Evolutionary conservation across 1,140 invertebrate genomes (phyloP).

Genomic region (Piezodorus guildinii): DNA sequence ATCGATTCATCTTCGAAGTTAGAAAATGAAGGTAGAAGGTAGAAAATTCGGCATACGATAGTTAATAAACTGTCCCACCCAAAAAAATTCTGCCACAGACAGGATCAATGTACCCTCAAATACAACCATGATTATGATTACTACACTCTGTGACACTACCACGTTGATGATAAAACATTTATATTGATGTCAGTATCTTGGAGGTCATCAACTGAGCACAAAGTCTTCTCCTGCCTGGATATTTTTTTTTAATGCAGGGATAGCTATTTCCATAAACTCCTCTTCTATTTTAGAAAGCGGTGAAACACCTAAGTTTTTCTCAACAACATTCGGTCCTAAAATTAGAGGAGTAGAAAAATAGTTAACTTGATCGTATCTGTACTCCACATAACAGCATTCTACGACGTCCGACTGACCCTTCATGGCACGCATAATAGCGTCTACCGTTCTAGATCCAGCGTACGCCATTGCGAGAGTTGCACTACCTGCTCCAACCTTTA

Average conservation of each 20-base stretch:
- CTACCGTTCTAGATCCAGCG: slow-evolving; percentile 85
- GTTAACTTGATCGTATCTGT: slow-evolving; percentile 72
- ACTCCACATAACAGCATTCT: slow-evolving; percentile 89
- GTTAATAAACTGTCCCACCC: too few species aligned
- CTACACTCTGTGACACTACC: too few species aligned
- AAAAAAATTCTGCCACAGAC: too few species aligned
- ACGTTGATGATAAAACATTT: too few species aligned
- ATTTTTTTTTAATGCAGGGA: slow-evolving; percentile 89
- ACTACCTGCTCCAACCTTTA: slow-evolving; percentile 97
- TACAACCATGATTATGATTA: too few species aligned
- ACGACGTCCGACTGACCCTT: slow-evolving; percentile 79
- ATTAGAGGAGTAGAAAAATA: slow-evolving; percentile 93
- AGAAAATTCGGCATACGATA: too few species aligned
- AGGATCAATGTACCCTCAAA: too few species aligned
- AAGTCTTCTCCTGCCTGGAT: slow-evolving; percentile 94
- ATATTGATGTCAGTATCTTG: too few species aligned
- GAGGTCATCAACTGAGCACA: slow-evolving; percentile 34
- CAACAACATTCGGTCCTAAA: slow-evolving; percentile 83
- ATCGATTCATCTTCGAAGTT: too few species aligned
- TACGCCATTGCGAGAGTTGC: slow-evolving; percentile 99
- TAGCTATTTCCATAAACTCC: slow-evolving; percentile 70
- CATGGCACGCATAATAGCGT: slow-evolving; percentile 66
- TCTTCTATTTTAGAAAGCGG: slow-evolving; percentile 79
- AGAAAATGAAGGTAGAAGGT: too few species aligned
- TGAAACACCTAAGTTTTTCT: slow-evolving; percentile 88